Evolutionary conservation across 2,888 invertebrate genomes (phyloP).

Genomic region (Alitta virens): DNA sequence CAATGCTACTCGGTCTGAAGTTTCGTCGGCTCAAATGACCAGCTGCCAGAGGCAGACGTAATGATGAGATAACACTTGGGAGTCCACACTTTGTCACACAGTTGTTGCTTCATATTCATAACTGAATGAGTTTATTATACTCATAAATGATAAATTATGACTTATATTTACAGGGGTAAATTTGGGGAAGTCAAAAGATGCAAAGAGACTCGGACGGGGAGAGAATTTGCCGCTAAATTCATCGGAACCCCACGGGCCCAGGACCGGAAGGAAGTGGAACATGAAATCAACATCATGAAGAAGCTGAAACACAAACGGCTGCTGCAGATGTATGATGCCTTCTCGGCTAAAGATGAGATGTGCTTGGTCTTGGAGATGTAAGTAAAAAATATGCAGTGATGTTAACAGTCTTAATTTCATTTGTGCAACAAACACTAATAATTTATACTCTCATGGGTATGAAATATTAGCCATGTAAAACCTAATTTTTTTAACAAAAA

Average conservation of each 20-base stretch:
- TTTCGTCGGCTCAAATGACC: no score
- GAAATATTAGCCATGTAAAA: no score
- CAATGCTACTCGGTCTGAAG: no score
- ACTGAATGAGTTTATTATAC: no score
- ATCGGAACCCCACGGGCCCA: slow-evolving; percentile 84
- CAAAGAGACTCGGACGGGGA: slow-evolving; percentile 75
- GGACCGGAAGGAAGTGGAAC: slow-evolving; percentile 79
- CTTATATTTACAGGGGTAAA: slow-evolving; percentile 74
- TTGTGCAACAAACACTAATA: no score
- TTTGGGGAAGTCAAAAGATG: slow-evolving; percentile 96
- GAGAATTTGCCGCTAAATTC: slow-evolving; percentile 88
- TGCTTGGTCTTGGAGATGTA: slow-evolving; percentile 97
- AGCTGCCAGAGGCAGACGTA: no score
- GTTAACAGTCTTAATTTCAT: no score
- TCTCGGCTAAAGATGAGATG: slow-evolving; percentile 83
- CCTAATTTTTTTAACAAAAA: no score
- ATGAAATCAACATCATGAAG: slow-evolving; percentile 96
- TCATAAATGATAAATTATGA: background rate
- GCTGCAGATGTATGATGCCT: slow-evolving; percentile 96
- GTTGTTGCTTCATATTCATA: no score
- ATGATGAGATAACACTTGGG: no score
- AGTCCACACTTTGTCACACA: no score
- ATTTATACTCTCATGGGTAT: no score
- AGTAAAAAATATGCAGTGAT: slow-evolving; percentile 63
- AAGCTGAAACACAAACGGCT: slow-evolving; percentile 89